A percentile compares a stretch with the other conserved stretches of the same genome.
These are phyloP conservation scores for Phragmatobia fuliginosa DNA, from an alignment of 2,888 invertebrate species.

Conservation along the genomic window DNA sequence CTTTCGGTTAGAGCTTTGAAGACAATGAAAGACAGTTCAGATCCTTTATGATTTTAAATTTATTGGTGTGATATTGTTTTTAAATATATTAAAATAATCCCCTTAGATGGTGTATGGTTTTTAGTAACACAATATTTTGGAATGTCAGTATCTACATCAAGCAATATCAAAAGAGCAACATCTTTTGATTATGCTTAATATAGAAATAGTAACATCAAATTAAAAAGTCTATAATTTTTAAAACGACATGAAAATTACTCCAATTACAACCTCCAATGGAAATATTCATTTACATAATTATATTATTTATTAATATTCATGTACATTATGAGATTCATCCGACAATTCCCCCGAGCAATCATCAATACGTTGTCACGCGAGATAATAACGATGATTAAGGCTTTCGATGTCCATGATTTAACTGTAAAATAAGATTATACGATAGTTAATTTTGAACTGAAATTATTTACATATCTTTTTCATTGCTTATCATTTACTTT, in stretches of 20 bases:
- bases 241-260: not conserved
- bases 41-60: not conserved
- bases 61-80: not conserved
- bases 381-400: constrained; percentile 47
- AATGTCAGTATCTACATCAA: too few relatives aligned
- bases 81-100: too few relatives aligned
- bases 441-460: not conserved
- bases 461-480: not conserved
- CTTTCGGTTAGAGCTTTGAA: not conserved
- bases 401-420: constrained; percentile 35
- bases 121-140: too few relatives aligned
- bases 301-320: constrained; percentile 39
- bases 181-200: too few relatives aligned
- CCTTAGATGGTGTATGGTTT: too few relatives aligned
- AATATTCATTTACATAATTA: constrained; percentile 24
- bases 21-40: not conserved
- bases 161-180: too few relatives aligned
- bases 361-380: constrained; percentile 35
- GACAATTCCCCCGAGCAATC: constrained; percentile 37
- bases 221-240: not conserved
- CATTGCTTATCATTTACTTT: not conserved
- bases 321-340: constrained; percentile 36
- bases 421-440: constrained; percentile 21
- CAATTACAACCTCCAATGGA: not conserved
- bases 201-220: too few relatives aligned